phyloP scores from a whole-genome alignment of 2,888 invertebrate genomes.

The Ectemnius cavifrons region DNA sequence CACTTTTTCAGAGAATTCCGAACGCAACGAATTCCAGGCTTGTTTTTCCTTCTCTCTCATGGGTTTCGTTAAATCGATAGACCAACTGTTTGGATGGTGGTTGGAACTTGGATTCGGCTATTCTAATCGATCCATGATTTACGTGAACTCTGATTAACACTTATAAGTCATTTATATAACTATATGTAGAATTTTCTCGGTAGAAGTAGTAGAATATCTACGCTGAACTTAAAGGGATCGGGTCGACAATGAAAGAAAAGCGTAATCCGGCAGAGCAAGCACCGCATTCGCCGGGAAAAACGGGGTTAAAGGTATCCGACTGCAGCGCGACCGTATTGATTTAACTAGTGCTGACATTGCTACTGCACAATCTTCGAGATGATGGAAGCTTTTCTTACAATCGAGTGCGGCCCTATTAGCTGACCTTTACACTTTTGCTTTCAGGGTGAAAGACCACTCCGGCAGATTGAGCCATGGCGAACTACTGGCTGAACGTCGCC shows the following conservation, averaged over 20 bases:
- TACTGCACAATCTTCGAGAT: slow-evolving; percentile 39
- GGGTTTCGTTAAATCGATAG: neutral
- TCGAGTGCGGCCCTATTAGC: slow-evolving; percentile 11
- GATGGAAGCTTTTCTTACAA: slow-evolving; percentile 10
- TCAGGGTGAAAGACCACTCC: slow-evolving; percentile 60
- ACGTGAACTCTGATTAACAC: too few relatives aligned
- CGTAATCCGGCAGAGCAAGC: neutral
- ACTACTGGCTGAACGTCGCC: slow-evolving; percentile 78
- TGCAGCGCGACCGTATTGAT: slow-evolving; percentile 55
- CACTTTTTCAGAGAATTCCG: slow-evolving; percentile 23
- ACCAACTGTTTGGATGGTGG: neutral
- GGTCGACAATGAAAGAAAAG: neutral
- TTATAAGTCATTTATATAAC: too few relatives aligned
- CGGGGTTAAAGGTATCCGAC: slow-evolving; percentile 57
- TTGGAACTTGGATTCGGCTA: too few relatives aligned
- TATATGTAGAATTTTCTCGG: too few relatives aligned
- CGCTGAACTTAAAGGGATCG: too few relatives aligned
- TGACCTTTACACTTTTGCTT: slow-evolving; percentile 38
- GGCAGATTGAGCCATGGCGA: slow-evolving; percentile 74
- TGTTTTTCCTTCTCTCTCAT: too few relatives aligned
- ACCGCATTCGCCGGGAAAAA: slow-evolving; percentile 32
- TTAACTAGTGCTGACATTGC: slow-evolving; percentile 33
- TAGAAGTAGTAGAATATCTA: too few relatives aligned
- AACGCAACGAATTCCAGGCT: neutral
- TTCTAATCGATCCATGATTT: too few relatives aligned